A percentile compares a stretch with the other conserved stretches of the same genome.
Evolutionary conservation across 1,140 invertebrate species (phyloP).

Genomic region (Ostrea denselamellosa): DNA sequence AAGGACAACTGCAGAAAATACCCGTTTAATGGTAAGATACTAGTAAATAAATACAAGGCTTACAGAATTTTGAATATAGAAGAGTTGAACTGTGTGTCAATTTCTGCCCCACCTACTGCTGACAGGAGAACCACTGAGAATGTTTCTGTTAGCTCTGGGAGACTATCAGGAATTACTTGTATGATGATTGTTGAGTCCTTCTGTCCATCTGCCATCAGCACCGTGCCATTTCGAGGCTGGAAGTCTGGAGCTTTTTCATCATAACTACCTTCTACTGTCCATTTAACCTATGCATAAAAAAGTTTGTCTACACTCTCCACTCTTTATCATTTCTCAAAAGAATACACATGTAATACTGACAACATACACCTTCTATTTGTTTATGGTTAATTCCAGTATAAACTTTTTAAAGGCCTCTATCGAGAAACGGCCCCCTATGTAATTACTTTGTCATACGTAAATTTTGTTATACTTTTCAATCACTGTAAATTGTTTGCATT

Average conservation of each 20-base stretch:
- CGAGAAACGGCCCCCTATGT: too few species aligned
- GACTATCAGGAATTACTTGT: slow-evolving; percentile 69
- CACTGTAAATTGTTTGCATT: too few species aligned
- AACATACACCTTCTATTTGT: too few species aligned
- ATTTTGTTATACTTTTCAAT: too few species aligned
- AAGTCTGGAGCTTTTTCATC: slow-evolving; percentile 62
- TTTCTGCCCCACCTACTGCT: slow-evolving; percentile 73
- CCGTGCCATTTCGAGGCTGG: slow-evolving; percentile 66
- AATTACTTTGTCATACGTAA: too few species aligned
- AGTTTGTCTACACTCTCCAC: neutral
- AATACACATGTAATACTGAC: neutral
- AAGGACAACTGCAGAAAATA: too few species aligned
- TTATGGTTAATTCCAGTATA: too few species aligned
- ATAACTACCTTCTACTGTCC: slow-evolving; percentile 66
- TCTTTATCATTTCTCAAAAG: neutral
- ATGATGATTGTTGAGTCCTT: slow-evolving; percentile 65
- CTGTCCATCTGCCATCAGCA: slow-evolving; percentile 62
- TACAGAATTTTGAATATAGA: slow-evolving; percentile 73
- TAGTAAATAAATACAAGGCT: neutral
- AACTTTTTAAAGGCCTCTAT: too few species aligned
- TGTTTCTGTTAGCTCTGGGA: slow-evolving; percentile 73
- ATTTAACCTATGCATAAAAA: slow-evolving; percentile 52
- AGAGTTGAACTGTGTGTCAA: slow-evolving; percentile 63
- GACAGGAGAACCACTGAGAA: slow-evolving; percentile 65
- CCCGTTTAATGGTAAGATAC: too few species aligned